A percentile compares a stretch with the other conserved stretches of the same genome.
Conservation (phyloP, 1,140 invertebrate species). For the Oryctes rhinoceros region DNA sequence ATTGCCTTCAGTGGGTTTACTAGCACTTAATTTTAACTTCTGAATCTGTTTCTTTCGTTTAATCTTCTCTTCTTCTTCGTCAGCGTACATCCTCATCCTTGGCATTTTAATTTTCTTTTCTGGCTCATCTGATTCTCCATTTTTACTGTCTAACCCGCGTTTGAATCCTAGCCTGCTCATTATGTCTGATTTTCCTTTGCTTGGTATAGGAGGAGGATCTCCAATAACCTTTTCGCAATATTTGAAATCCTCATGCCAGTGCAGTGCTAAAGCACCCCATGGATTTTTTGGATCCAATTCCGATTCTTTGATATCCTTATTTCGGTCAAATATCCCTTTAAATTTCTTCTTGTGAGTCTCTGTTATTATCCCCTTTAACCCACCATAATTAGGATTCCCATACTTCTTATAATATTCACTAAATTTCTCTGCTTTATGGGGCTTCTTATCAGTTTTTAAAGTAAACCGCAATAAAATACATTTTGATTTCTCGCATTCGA, state of each 20-base stretch:
- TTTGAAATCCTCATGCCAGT: slow-evolving; percentile 72
- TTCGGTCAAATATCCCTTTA: slow-evolving; percentile 63
- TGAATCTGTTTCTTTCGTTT: slow-evolving; percentile 58
- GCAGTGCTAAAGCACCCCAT: slow-evolving; percentile 74
- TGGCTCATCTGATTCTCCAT: slow-evolving; percentile 65
- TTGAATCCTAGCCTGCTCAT: slow-evolving; percentile 62
- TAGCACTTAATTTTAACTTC: slow-evolving; percentile 55
- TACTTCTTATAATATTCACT: slow-evolving; percentile 73
- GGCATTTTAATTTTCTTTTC: slow-evolving; percentile 71
- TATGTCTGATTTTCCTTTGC: slow-evolving; percentile 46
- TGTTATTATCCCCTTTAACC: slow-evolving; percentile 55
- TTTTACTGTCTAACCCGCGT: slow-evolving; percentile 55
- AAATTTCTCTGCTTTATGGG: slow-evolving; percentile 67
- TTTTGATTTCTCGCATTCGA: slow-evolving; percentile 69
- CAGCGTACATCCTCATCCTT: slow-evolving; percentile 87
- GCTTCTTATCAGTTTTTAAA: slow-evolving; percentile 71
- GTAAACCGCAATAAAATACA: slow-evolving; percentile 79
- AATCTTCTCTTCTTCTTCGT: slow-evolving; percentile 79
- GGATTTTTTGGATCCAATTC: slow-evolving; percentile 69
- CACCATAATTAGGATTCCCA: slow-evolving; percentile 72
- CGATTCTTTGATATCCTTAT: slow-evolving; percentile 58
- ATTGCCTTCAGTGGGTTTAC: slow-evolving; percentile 42
- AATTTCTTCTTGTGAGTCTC: slow-evolving; percentile 64
- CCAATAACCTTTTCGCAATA: slow-evolving; percentile 51
- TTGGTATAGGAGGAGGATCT: not conserved